Evolutionary conservation across 2,797 vertebrate species (phyloP).

Genomic region (Vespertilio murinus): DNA sequence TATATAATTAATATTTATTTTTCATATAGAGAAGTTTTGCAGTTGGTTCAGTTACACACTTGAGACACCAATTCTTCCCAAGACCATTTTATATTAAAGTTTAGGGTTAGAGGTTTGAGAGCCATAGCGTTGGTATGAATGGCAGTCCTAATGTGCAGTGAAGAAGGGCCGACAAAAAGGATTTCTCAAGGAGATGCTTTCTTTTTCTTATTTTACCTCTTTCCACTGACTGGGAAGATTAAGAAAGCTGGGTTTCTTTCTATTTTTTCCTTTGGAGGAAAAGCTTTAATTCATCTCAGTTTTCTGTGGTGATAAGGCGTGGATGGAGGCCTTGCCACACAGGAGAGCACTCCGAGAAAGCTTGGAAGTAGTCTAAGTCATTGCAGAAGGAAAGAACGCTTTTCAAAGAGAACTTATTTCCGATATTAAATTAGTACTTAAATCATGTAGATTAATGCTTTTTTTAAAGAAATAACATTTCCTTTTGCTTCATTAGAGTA

Average conservation of each 20-base stretch:
- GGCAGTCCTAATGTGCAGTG: rapidly evolving
- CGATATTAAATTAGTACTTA: background rate
- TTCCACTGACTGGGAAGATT: background rate
- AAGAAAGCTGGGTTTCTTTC: background rate
- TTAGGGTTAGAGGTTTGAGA: background rate
- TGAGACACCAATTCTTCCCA: background rate
- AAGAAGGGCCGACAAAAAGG: background rate
- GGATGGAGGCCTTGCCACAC: background rate
- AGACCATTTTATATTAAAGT: background rate
- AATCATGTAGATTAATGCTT: background rate
- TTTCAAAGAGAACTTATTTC: background rate
- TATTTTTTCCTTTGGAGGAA: background rate
- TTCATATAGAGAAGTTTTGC: background rate
- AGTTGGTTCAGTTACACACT: background rate
- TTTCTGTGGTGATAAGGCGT: background rate
- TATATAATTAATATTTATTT: background rate
- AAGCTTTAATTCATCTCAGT: background rate
- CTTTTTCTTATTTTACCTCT: background rate
- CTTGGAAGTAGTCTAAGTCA: background rate
- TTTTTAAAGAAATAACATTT: background rate
- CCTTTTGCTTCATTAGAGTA: background rate
- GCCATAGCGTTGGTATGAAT: background rate
- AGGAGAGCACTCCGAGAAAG: background rate
- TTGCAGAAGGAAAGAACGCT: background rate
- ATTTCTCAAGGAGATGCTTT: background rate